Evolutionary conservation across 2,888 invertebrate species (phyloP), one percentile per base, ranked within the genome.

Genomic region (Meliscaeva auricollis): DNA sequence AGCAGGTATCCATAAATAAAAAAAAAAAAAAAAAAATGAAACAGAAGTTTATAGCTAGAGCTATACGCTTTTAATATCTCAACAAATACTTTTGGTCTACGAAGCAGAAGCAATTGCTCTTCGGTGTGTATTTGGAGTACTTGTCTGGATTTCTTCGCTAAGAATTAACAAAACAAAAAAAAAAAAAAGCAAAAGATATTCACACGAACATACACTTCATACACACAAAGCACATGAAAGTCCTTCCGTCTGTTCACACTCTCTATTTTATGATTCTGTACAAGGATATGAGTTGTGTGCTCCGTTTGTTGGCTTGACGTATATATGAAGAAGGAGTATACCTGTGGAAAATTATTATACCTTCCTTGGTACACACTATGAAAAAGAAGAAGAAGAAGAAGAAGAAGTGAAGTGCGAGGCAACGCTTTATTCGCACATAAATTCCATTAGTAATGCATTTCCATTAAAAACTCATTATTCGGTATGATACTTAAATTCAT

Each of bases 391-490:
- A 2, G 26, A 26, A 7, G 38, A 38, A 8, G 13, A 9, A 13
- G 13, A 38, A 9, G 1, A 38, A 38, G 62, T 46, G 60, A 38
- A 64, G 46, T 41, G 56, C 41, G 30, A 32, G 46, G 11, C 20
- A 73, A 78, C 73, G 73, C 60, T 78, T 73, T 83, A 78, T 83
- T 83, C 54, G 73, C 54, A 66, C 82, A 83, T 83, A 83, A 83
- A 83, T 68, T 83, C 54, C 54, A 52, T 62, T 62, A 78, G 78
- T 83, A 78, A 83, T 83, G 82, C 68, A 78, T 78, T 83, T 83
- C 82, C 82, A 83, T 83, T 83, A 83, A 83, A 83, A 83, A 38
- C 68, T 68, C 73, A 83, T 82, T 82, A 82, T 69, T 52, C 22
- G 73, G 56, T 69, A 62, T 48, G 68, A 60, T 44, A 62, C 82